A percentile compares a stretch with the other conserved stretches of the same genome.
Evolutionary conservation across 2,797 vertebrate species (phyloP).

Genomic region (Halcyon leucocephala): DNA sequence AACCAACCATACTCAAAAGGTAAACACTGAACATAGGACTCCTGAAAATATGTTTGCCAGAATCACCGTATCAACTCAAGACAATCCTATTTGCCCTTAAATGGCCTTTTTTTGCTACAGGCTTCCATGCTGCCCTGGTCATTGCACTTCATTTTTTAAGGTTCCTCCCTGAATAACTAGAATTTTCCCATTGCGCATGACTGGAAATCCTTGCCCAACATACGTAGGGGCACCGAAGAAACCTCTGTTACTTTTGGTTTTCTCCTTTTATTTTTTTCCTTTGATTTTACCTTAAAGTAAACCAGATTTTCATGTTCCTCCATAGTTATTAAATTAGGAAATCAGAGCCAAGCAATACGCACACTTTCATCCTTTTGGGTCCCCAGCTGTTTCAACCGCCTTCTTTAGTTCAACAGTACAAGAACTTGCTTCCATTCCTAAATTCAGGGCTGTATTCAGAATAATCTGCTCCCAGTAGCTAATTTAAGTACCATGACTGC

Average conservation of each 20-base stretch:
- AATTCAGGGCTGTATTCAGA: slow-evolving; percentile 23
- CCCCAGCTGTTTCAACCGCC: slow-evolving; percentile 38
- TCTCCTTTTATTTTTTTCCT: not conserved
- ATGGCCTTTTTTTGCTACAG: not conserved
- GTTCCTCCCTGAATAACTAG: not conserved
- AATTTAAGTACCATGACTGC: slow-evolving; percentile 49
- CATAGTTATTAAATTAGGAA: not conserved
- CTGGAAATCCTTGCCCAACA: not conserved
- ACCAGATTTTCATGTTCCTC: not conserved
- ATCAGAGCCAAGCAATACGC: not conserved
- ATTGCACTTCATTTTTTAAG: not conserved
- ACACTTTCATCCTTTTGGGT: not conserved
- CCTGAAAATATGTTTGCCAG: not conserved
- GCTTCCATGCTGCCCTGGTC: not conserved
- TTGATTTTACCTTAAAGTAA: slow-evolving; percentile 38
- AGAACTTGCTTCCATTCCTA: slow-evolving; percentile 23
- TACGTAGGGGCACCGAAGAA: not conserved
- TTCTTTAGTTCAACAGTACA: not conserved
- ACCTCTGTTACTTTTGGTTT: not conserved
- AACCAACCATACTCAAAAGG: not conserved
- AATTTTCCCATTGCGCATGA: not conserved
- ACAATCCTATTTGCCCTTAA: not conserved
- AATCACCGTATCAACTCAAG: not conserved
- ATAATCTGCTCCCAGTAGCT: slow-evolving; percentile 43
- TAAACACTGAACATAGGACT: not conserved